Conservation (phyloP, 2,113 vertebrate species). For the Ahaetulla prasina region DNA sequence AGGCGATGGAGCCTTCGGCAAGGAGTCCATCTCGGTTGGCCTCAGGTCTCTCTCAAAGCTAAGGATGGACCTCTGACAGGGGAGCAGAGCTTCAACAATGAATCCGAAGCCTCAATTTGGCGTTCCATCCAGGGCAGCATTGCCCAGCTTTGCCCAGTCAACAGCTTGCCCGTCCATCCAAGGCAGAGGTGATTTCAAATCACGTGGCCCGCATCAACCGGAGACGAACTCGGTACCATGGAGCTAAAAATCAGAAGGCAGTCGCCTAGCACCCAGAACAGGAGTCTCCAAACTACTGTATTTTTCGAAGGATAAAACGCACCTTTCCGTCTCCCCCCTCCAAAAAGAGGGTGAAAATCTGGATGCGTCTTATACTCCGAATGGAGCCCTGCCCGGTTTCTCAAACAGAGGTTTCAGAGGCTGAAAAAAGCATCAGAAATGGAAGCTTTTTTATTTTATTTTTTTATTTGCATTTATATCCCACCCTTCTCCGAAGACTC, state of each 20-base stretch:
- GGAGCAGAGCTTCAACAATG: not conserved
- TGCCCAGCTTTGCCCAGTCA: not conserved
- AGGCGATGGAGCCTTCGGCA: not conserved
- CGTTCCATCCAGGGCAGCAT: not conserved
- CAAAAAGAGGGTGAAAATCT: too few relatives aligned
- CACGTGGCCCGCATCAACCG: not conserved
- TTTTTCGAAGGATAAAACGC: too few relatives aligned
- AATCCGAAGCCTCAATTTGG: not conserved
- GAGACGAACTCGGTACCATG: not conserved
- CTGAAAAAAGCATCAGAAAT: too few relatives aligned
- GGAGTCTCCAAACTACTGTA: too few relatives aligned
- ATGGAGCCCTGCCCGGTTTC: too few relatives aligned
- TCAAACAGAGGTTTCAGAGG: too few relatives aligned
- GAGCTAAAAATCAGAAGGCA: not conserved
- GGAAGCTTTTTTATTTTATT: too few relatives aligned
- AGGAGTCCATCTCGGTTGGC: not conserved
- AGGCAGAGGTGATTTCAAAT: not conserved
- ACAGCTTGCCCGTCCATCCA: not conserved
- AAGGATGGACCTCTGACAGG: not conserved
- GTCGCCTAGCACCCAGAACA: too few relatives aligned
- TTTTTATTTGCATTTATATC: too few relatives aligned
- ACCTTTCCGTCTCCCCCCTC: too few relatives aligned
- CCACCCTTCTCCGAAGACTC: too few relatives aligned
- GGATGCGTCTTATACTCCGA: too few relatives aligned
- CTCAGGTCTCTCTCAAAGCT: not conserved